Evolutionary conservation across 2,888 invertebrate species (phyloP).

Genomic region (Drosophila nigricruria): DNA sequence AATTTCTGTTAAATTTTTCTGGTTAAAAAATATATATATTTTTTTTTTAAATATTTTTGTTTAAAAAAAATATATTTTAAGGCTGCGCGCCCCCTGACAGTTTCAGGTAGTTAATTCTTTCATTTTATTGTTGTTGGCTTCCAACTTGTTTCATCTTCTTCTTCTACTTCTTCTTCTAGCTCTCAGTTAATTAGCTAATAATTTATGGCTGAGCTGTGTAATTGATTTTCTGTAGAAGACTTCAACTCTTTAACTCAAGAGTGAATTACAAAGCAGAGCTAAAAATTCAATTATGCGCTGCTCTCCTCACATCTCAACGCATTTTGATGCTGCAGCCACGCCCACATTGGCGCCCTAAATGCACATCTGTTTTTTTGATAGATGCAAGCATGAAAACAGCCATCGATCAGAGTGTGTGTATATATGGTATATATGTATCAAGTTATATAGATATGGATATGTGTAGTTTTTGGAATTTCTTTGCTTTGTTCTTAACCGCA

Average conservation of each 20-base stretch:
- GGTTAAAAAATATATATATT: too few relatives aligned
- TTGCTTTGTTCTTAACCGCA: conserved; percentile 57
- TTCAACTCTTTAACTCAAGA: not conserved
- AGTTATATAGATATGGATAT: conserved; percentile 7
- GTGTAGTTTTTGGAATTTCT: conserved; percentile 32
- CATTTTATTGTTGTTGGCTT: conserved; percentile 28
- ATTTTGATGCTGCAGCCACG: conserved; percentile 22
- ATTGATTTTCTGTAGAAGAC: conserved; percentile 52
- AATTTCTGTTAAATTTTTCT: not conserved
- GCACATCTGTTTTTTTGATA: conserved; percentile 60
- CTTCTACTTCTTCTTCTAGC: not conserved
- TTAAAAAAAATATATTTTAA: too few relatives aligned
- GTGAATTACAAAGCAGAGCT: conserved; percentile 11
- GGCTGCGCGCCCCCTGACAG: conserved; percentile 10
- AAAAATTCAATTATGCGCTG: conserved; percentile 23
- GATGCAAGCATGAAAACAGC: conserved; percentile 10
- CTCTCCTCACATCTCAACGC: conserved; percentile 18
- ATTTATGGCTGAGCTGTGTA: conserved; percentile 34
- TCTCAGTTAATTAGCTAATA: conserved; percentile 49
- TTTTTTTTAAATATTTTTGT: conserved; percentile 15
- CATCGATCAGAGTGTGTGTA: conserved; percentile 39
- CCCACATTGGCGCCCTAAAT: conserved; percentile 26
- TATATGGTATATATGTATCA: conserved; percentile 16
- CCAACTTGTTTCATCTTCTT: not conserved
- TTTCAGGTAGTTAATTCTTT: conserved; percentile 26